Percentiles rank a stretch among this genome's conserved stretches.
Evolutionary conservation across 2,888 invertebrate genomes (phyloP).

Genomic region (Caenorhabditis japonica): DNA sequence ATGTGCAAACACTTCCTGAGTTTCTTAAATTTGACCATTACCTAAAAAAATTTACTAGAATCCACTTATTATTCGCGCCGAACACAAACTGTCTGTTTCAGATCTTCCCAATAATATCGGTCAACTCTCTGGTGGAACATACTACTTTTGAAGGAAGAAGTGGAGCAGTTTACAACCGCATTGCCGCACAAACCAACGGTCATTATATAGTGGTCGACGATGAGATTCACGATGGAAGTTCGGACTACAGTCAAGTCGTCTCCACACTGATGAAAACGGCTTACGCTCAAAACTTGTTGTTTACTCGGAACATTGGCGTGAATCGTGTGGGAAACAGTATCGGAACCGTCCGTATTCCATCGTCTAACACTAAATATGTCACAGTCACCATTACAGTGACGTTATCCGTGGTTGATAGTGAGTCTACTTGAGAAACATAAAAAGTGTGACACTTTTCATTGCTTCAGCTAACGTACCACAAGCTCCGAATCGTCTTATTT

Average conservation of each 20-base stretch:
- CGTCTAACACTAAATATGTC: neutral
- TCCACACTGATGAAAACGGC: no score
- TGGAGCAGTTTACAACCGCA: conserved; percentile 17
- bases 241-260: conserved; percentile 17
- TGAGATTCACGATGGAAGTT: conserved; percentile 19
- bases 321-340: neutral
- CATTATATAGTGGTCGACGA: conserved; percentile 39
- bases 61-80: no score
- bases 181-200: conserved; percentile 38
- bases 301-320: neutral
- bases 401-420: neutral
- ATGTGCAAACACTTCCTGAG: no score
- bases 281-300: neutral
- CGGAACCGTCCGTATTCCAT: neutral
- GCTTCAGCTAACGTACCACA: no score
- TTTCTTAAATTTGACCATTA: no score
- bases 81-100: no score
- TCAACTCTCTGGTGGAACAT: neutral
- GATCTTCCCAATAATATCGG: conserved; percentile 13
- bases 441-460: no score
- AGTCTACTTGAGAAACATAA: no score
- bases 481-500: no score
- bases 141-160: neutral
- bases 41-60: no score
- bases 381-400: neutral